phyloP scores from a whole-genome alignment of 2,888 invertebrate species.

The Alloplasta piceator region DNA sequence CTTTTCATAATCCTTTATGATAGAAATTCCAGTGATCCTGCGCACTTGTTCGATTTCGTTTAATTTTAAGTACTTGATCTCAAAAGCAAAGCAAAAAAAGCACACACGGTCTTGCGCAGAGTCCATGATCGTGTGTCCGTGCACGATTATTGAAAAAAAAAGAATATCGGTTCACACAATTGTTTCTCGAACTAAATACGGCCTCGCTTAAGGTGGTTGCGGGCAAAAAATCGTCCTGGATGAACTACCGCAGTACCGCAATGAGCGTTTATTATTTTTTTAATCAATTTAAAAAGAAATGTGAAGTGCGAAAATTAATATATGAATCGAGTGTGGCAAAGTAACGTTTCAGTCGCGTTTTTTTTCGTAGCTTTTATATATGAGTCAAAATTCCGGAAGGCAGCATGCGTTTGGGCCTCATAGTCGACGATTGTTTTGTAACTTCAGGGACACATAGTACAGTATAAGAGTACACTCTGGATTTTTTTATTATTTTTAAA shows the following conservation, averaged over 20 bases:
- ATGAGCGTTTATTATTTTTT: constrained; percentile 19
- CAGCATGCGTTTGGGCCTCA: too few relatives aligned
- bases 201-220: constrained; percentile 39
- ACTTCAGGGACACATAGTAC: too few relatives aligned
- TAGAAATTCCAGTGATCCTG: constrained; percentile 36
- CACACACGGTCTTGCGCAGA: constrained; percentile 29
- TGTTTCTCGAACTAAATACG: constrained; percentile 34
- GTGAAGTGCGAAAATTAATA: constrained; percentile 27
- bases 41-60: constrained; percentile 30
- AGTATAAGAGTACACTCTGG: too few relatives aligned
- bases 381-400: too few relatives aligned
- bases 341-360: constrained; percentile 7
- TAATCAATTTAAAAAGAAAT: constrained; percentile 11
- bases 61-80: constrained; percentile 62
- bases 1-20: constrained; percentile 24
- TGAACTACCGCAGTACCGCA: constrained; percentile 26
- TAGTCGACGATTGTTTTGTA: too few relatives aligned
- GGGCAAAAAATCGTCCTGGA: constrained; percentile 4
- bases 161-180: constrained; percentile 23
- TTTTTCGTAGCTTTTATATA: constrained; percentile 49
- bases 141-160: constrained; percentile 32
- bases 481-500: too few relatives aligned
- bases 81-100: constrained; percentile 51
- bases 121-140: constrained; percentile 21
- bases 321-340: constrained; percentile 25